These are phyloP conservation scores for Thalassoma bifasciatum DNA, from an alignment of 2,113 vertebrate genomes.

Conservation along the genomic window DNA sequence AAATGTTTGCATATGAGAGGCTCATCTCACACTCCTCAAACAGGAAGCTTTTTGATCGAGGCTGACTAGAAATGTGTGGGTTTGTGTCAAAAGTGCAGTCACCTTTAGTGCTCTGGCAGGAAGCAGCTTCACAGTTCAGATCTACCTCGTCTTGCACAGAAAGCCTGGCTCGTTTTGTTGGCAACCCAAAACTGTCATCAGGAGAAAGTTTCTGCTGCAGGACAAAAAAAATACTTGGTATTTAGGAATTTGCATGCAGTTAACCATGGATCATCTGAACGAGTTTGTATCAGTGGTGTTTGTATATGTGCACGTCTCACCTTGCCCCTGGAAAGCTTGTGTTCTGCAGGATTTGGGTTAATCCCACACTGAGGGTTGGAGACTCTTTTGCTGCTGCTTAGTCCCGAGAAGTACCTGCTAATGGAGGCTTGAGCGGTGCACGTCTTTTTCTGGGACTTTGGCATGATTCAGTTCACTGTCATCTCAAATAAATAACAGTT, in stretches of 20 bases:
- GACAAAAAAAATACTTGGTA: slow-evolving; percentile 3
- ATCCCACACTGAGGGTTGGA: slow-evolving; percentile 27
- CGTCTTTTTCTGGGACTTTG: slow-evolving; percentile 74
- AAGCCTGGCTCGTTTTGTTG: slow-evolving; percentile 73
- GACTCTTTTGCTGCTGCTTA: slow-evolving; percentile 40
- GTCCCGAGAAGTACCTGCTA: slow-evolving; percentile 83
- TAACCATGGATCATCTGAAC: background rate
- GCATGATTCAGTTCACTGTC: slow-evolving; percentile 50
- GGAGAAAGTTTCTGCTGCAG: slow-evolving; percentile 64
- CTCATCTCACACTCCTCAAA: background rate
- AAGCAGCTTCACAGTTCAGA: background rate
- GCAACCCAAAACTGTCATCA: slow-evolving; percentile 23
- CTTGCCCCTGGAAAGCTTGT: slow-evolving; percentile 54
- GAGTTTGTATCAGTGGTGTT: background rate
- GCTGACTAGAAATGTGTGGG: background rate
- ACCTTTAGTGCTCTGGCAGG: slow-evolving; percentile 55
- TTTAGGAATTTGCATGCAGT: background rate
- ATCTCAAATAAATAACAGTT: background rate
- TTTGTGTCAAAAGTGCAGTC: background rate
- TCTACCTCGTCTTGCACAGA: slow-evolving; percentile 20
- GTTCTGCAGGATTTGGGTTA: slow-evolving; percentile 31
- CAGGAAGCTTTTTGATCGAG: background rate
- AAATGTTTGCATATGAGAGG: too few relatives aligned
- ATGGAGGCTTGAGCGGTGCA: slow-evolving; percentile 78
- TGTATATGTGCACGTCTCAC: slow-evolving; percentile 45